Base-by-base conservation (phyloP, 2,888 invertebrate species). In the Ommatoiulus sabulosus region DNA sequence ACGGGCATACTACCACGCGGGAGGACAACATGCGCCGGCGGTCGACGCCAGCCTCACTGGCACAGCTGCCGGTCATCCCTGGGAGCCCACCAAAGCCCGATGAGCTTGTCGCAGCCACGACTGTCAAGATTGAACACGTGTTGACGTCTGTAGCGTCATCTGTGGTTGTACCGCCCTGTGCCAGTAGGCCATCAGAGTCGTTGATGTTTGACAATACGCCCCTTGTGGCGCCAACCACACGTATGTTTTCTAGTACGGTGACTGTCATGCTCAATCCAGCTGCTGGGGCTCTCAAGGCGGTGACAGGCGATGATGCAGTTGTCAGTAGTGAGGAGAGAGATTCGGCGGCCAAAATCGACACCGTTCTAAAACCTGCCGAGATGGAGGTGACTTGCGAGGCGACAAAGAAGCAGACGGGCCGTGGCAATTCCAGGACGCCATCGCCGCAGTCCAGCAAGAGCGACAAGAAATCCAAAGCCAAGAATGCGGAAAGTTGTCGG, bases 51-150 rank as follows among this genome's bases (percentile, higher is more conserved):
- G 48, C 88, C 24, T 88, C 88, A 5, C 35, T 88, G 35, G 57
- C 88, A 43, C 80, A 72, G 15, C 52, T 88, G 12, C 88, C 88
- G 5, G 88, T 88, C 84, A 88, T 88, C 20, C 88, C 88, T n/a
- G 88, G 88, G 24, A 88, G 88, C 52, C 88, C 88, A 46, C 88
- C 88, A 8, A 88, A 88, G 52, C 46, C 85, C 12, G 88, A 88
- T 3, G 88, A 88, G 46, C 52, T 88, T 12, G 52, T n/a, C 12
- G 17, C 24, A 4, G 84, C 17, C 44, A 44, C 84, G 12, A 20
- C 20, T 17, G 84, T 17, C 84, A 17, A 84, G 17, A 84, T 24
- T 8, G 84, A 35, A 84, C 5, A 4, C 24, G 17, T 17, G 15
- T n/a, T 20, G 5, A 17, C 84, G 5, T 15, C 84, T 20, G 84